phyloP scores from a whole-genome alignment of 2,888 invertebrate genomes.

The Dryobota labecula region DNA sequence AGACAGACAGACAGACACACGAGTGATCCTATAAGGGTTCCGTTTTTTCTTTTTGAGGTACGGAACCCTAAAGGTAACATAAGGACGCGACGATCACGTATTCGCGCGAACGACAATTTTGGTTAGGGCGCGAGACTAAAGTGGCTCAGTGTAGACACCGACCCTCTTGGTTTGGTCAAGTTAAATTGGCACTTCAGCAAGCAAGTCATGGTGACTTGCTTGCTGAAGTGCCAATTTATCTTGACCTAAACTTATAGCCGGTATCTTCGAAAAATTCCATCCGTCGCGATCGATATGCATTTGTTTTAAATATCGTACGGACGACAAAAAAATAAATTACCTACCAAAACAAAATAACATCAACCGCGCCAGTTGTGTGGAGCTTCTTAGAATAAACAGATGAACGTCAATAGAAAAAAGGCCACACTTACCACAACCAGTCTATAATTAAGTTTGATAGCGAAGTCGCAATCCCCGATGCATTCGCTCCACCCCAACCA shows the following conservation, averaged over 20 bases:
- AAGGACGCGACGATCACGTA: not conserved
- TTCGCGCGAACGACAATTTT: not conserved
- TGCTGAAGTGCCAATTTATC: no score
- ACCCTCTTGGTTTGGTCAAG: not conserved
- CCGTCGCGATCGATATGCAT: not conserved
- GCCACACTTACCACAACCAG: constrained; percentile 77
- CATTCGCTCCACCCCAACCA: constrained; percentile 87
- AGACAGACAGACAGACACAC: no score
- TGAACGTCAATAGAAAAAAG: constrained; percentile 14
- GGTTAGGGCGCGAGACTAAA: not conserved
- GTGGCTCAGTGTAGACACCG: not conserved
- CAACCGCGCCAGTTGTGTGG: no score
- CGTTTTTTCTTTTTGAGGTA: no score
- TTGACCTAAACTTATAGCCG: not conserved
- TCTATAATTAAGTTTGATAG: constrained; percentile 85
- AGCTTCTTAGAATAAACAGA: not conserved
- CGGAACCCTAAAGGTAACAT: no score
- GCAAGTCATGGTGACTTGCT: no score
- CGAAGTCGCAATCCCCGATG: constrained; percentile 82
- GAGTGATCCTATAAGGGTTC: no score
- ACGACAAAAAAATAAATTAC: not conserved
- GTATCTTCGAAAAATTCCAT: not conserved
- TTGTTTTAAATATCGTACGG: not conserved
- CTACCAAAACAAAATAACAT: not conserved
- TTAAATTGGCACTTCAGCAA: not conserved